These are phyloP conservation scores for Phaedon cochleariae DNA, from an alignment of 2,888 invertebrate genomes.

Conservation along the genomic window DNA sequence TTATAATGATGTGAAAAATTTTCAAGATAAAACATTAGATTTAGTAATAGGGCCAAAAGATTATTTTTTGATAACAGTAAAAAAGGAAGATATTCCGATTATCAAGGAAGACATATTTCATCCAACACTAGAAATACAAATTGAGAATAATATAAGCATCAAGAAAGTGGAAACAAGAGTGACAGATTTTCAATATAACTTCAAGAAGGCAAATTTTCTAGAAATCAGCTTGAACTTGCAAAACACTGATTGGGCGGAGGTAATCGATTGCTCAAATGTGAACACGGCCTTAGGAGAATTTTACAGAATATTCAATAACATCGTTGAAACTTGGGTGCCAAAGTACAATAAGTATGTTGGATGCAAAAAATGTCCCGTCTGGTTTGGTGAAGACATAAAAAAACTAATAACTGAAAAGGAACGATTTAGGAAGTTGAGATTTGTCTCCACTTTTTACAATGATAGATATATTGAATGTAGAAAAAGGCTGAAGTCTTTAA, in stretches of 20 bases:
- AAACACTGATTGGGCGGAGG: not conserved
- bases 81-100: conserved; percentile 1
- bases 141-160: not conserved
- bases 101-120: conserved; percentile 5
- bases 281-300: not conserved
- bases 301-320: not conserved
- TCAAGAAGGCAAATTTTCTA: conserved; percentile 2
- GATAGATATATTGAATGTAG: too few species aligned
- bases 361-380: too few species aligned
- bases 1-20: not conserved
- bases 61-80: not conserved
- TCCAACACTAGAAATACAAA: not conserved
- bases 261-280: not conserved
- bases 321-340: not conserved
- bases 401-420: too few species aligned
- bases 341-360: too few species aligned
- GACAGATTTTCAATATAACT: not conserved
- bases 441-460: too few species aligned
- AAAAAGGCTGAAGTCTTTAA: too few species aligned
- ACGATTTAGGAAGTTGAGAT: too few species aligned
- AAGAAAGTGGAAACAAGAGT: not conserved
- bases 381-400: too few species aligned
- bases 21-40: conserved; percentile 5
- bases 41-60: conserved; percentile 1
- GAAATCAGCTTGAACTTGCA: conserved; percentile 1